These are phyloP conservation scores for Elephantulus edwardii DNA, from an alignment of 2,113 vertebrate genomes.

Conservation along the genomic window DNA sequence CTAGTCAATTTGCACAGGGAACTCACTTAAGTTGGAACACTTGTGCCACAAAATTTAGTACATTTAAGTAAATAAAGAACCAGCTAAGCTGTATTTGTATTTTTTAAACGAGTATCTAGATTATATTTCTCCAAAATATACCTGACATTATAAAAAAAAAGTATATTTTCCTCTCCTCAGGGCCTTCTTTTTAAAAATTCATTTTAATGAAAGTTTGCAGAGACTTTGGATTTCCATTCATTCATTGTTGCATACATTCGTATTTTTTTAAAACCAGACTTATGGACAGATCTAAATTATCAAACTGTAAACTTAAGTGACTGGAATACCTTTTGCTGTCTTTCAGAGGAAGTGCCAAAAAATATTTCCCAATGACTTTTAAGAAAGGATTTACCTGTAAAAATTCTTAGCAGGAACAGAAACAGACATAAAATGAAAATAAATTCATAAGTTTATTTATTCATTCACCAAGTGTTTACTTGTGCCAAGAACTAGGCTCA, in stretches of 20 bases:
- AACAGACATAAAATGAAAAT: background rate
- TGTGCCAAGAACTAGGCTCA: background rate
- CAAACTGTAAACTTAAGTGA: conserved; percentile 9
- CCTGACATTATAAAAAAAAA: too few species aligned
- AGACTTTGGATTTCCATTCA: too few species aligned
- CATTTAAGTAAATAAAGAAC: background rate
- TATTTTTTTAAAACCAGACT: background rate
- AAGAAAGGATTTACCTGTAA: background rate
- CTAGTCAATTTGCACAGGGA: conserved; percentile 50
- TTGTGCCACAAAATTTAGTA: conserved; percentile 11
- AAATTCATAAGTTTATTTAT: background rate
- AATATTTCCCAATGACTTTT: background rate
- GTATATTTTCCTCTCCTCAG: too few species aligned
- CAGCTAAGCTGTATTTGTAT: too few species aligned
- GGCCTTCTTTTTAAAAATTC: too few species aligned
- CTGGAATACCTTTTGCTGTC: background rate
- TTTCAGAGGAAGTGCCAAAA: conserved; percentile 11
- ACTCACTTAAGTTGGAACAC: conserved; percentile 26
- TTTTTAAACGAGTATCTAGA: too few species aligned
- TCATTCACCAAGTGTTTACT: background rate
- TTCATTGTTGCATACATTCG: background rate
- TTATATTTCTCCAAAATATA: too few species aligned
- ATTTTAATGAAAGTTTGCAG: too few species aligned
- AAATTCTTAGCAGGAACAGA: background rate
- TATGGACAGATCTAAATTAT: background rate